Percentiles rank a stretch among this genome's conserved stretches.
Evolutionary conservation across 2,797 vertebrate species (phyloP).

Genomic region (Coluber constrictor): DNA sequence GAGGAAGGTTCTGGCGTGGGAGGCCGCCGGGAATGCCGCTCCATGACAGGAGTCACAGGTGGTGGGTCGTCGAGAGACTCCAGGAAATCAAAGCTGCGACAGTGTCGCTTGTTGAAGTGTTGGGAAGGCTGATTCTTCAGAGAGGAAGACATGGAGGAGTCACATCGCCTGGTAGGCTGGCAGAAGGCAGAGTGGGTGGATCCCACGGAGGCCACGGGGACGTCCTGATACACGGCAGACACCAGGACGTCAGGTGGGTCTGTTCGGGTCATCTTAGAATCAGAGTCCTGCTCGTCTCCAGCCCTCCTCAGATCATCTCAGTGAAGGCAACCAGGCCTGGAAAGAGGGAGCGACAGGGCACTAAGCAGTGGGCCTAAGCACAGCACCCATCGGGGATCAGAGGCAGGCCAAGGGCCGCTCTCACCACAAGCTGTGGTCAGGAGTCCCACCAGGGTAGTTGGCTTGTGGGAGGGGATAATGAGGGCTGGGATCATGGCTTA

Average conservation of each 20-base stretch:
- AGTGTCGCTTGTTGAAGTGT: slow-evolving; percentile 94
- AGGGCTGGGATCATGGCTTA: neutral
- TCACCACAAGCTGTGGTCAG: neutral
- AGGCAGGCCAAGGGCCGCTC: neutral
- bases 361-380: neutral
- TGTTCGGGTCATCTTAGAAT: slow-evolving; percentile 96
- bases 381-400: neutral
- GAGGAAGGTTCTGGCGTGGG: slow-evolving; percentile 73
- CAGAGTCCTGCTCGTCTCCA: slow-evolving; percentile 64
- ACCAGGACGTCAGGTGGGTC: slow-evolving; percentile 94
- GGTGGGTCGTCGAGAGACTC: slow-evolving; percentile 88
- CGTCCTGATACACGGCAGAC: slow-evolving; percentile 90
- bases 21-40: slow-evolving; percentile 71
- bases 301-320: slow-evolving; percentile 77
- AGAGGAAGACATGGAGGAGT: slow-evolving; percentile 83
- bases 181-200: slow-evolving; percentile 68
- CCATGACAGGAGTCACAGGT: slow-evolving; percentile 72
- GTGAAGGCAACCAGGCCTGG: slow-evolving; percentile 56
- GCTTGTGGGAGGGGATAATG: neutral
- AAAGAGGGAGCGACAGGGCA: slow-evolving; percentile 7
- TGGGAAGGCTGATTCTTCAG: slow-evolving; percentile 77
- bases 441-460: neutral
- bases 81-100: slow-evolving; percentile 94
- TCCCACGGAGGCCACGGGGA: slow-evolving; percentile 79
- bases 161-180: slow-evolving; percentile 79